phyloP scores from a whole-genome alignment of 2,888 invertebrate genomes.

The Hipparchia sbordonii region DNA sequence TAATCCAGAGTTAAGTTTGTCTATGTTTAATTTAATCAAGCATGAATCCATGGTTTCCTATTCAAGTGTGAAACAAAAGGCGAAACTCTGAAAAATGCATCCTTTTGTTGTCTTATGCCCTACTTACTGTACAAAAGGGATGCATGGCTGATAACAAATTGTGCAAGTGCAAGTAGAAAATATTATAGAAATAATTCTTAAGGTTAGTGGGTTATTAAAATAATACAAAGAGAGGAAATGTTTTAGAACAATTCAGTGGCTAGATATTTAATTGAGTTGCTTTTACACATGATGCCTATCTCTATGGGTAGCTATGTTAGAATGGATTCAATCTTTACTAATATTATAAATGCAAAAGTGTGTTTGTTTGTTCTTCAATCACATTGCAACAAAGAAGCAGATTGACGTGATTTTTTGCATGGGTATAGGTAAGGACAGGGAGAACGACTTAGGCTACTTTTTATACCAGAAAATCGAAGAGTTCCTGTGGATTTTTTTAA shows the following conservation, averaged over 20 bases:
- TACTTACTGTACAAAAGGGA: constrained; percentile 37
- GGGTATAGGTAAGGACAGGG: too few species aligned
- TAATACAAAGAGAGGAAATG: constrained; percentile 12
- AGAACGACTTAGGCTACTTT: too few species aligned
- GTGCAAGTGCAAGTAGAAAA: constrained; percentile 25
- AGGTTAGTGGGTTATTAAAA: constrained; percentile 24
- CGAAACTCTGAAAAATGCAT: constrained; percentile 36
- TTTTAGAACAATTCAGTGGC: neutral
- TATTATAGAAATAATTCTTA: constrained; percentile 28
- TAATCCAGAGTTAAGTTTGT: neutral
- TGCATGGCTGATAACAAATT: constrained; percentile 32
- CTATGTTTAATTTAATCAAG: constrained; percentile 32
- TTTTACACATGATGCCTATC: too few species aligned
- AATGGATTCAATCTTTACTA: too few species aligned
- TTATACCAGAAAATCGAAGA: too few species aligned
- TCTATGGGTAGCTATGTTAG: too few species aligned
- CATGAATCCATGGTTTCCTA: constrained; percentile 27
- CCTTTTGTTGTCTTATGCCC: constrained; percentile 39
- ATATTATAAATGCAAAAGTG: too few species aligned
- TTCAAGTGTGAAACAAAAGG: constrained; percentile 37
- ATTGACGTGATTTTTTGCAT: too few species aligned
- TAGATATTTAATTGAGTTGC: neutral
- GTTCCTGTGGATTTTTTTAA: too few species aligned
- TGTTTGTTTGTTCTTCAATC: too few species aligned
- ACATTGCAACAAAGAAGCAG: too few species aligned